phyloP scores from a whole-genome alignment of 2,113 vertebrate genomes.

The Pomatorhinus ruficollis region DNA sequence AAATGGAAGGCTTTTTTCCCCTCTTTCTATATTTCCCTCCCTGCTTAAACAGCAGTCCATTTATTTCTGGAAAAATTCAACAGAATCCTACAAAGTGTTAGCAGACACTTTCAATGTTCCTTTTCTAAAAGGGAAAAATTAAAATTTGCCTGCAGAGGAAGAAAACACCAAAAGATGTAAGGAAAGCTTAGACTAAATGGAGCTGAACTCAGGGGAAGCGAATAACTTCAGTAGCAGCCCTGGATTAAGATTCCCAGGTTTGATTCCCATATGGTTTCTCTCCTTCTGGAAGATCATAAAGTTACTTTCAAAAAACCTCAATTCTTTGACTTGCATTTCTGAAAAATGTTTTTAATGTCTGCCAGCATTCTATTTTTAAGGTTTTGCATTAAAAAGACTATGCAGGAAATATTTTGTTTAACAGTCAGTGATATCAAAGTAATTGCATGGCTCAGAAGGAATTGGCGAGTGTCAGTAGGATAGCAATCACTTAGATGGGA shows the following conservation, averaged over 20 bases:
- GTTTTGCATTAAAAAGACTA: not conserved
- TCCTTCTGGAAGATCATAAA: not conserved
- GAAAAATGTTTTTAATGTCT: not conserved
- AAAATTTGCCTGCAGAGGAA: not conserved
- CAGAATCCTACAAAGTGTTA: not conserved
- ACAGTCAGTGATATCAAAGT: not conserved
- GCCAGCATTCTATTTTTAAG: not conserved
- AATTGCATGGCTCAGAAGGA: not conserved
- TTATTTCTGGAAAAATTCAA: not conserved
- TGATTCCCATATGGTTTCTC: not conserved
- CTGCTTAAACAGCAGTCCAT: not conserved
- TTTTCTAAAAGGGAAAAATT: not conserved
- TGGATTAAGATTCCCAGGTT: not conserved
- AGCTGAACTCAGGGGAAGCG: not conserved
- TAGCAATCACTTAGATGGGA: constrained; percentile 4
- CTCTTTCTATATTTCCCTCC: rapidly evolving
- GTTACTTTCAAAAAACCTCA: not conserved
- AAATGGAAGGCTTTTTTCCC: not conserved
- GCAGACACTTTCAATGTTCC: not conserved
- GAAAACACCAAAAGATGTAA: not conserved
- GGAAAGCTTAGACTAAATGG: not conserved
- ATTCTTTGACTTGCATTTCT: not conserved
- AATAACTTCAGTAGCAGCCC: not conserved
- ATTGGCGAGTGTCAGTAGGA: not conserved
- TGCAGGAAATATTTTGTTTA: not conserved